These are phyloP conservation scores for Synanceia verrucosa DNA, from an alignment of 2,797 vertebrate species.

Conservation along the genomic window DNA sequence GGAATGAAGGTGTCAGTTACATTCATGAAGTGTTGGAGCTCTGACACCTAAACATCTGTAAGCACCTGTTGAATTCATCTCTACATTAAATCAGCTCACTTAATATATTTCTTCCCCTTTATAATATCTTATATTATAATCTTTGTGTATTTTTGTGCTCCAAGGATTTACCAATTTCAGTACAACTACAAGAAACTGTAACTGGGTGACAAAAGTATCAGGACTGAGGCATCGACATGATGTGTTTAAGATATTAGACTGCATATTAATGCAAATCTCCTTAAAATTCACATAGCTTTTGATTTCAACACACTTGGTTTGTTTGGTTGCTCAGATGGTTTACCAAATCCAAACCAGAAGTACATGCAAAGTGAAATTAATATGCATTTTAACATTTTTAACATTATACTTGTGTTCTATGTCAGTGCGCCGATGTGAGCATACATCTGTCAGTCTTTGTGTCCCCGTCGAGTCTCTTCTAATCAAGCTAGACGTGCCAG, in stretches of 20 bases:
- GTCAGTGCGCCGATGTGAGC: background rate
- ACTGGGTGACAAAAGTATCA: background rate
- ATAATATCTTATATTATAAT: too few relatives aligned
- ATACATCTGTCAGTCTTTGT: constrained; percentile 25
- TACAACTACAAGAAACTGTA: background rate
- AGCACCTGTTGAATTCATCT: background rate
- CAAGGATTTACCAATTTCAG: background rate
- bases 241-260: background rate
- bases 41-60: background rate
- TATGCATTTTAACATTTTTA: too few relatives aligned
- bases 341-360: background rate
- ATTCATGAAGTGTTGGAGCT: background rate
- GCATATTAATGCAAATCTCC: background rate
- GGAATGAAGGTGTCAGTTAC: background rate
- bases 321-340: background rate
- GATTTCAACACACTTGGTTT: background rate
- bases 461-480: constrained; percentile 37
- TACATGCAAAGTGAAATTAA: background rate
- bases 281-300: background rate
- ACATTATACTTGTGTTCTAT: background rate
- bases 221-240: background rate
- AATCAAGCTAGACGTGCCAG: constrained; percentile 55
- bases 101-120: background rate
- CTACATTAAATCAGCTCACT: background rate
- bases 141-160: background rate